Base-by-base conservation (phyloP, 2,113 vertebrate species). In the Gnathonemus echidnorhynchus region DNA sequence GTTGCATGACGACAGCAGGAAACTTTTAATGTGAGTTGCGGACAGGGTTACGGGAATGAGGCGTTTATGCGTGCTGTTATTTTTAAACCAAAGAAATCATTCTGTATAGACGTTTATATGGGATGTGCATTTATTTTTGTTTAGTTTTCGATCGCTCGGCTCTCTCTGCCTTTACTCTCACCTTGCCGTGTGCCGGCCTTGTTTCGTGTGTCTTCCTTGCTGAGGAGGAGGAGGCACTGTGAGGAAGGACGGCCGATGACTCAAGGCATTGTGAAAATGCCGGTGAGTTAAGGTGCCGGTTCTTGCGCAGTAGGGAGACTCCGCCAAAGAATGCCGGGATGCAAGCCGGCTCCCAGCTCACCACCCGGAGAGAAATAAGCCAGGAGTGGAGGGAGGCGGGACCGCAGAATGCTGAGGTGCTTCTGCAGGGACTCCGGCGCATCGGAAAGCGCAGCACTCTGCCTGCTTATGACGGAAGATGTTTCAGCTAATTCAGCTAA, bases 231-330 rank as follows among this genome's bases (percentile, higher is more conserved):
- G 27, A 89, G 62, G 15, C 31, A 10, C 48, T 24, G 13, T 56
- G 50, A 53, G 21, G 27, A 35, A 42, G 74, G 84, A 80, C 13
- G 45, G 91, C 91, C 90, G 91, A 92, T 92, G 90, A 89, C 19
- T 85, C 91, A 92, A 87, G 77, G 53, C 89, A 17, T 93, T 93
- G 91, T 93, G 93, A 94, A 92, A 92, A 90, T 92, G 94, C 94
- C 93, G n/a, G 94, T 88, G 93, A 93, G 93, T 94, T 93, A 94
- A 93, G 92, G 93, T 94, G 94, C 91, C 95, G 92, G 94, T 94
- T 95, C 94, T 93, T 94, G 93, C 92, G 90, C 92, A 92, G 93
- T 92, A 93, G 17, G 94, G 91, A 89, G 93, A 92, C 91, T 90
- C 93, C 91, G 92, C 94, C 93, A 94, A 93, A 94, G 93, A 94